Evolutionary conservation across 2,113 vertebrate species (phyloP).

Genomic region (Garra rufa): DNA sequence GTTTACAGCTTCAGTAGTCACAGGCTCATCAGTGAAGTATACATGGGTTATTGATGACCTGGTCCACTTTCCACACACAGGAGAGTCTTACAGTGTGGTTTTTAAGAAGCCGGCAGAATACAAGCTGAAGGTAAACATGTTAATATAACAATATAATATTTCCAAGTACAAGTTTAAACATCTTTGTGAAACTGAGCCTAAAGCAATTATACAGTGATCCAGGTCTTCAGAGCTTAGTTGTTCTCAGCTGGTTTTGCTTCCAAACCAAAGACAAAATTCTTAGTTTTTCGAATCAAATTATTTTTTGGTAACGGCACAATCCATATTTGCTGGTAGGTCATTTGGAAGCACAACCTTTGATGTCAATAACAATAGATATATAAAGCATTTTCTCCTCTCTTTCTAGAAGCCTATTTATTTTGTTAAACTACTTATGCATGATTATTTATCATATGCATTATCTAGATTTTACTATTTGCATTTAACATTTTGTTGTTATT

Average conservation of each 20-base stretch:
- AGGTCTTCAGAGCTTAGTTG: background rate
- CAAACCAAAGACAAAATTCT: background rate
- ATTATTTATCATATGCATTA: background rate
- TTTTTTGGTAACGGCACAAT: background rate
- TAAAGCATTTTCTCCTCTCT: background rate
- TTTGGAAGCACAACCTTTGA: background rate
- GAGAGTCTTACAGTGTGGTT: slow-evolving; percentile 70
- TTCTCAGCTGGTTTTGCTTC: background rate
- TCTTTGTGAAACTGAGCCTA: background rate
- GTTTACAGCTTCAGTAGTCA: slow-evolving; percentile 70
- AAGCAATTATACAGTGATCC: background rate
- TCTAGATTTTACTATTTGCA: background rate
- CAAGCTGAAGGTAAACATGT: slow-evolving; percentile 68
- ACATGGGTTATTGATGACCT: slow-evolving; percentile 76
- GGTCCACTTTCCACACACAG: slow-evolving; percentile 67
- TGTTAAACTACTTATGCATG: background rate
- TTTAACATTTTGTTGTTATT: background rate
- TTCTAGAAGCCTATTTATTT: background rate
- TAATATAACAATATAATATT: background rate
- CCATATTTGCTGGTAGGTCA: background rate
- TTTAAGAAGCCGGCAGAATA: slow-evolving; percentile 75
- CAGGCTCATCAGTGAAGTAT: slow-evolving; percentile 76
- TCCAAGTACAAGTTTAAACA: background rate
- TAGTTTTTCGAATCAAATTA: background rate
- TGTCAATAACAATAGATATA: background rate